Conservation (phyloP, 2,797 vertebrate genomes). For the Cyprinodon diabolis region DNA sequence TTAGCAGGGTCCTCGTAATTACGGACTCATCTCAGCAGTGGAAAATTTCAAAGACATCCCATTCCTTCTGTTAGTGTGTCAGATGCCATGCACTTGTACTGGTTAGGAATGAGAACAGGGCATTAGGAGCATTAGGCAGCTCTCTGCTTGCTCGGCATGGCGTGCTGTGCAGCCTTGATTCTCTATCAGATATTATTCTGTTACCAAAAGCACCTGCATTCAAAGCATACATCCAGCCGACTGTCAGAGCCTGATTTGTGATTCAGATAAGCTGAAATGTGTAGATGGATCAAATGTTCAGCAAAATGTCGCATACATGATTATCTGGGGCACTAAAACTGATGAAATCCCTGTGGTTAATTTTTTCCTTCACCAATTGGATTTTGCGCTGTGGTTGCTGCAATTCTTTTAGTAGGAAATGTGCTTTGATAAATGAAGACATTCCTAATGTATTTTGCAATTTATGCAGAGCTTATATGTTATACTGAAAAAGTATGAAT, state of each 20-base stretch:
- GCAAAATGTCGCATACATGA: constrained; percentile 5
- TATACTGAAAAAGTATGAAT: constrained; percentile 31
- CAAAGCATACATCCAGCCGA: constrained; percentile 23
- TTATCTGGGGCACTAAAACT: constrained; percentile 16
- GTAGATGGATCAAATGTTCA: constrained; percentile 15
- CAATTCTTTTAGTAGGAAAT: constrained; percentile 3
- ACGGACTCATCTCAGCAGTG: constrained; percentile 53
- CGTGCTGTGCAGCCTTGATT: constrained; percentile 50
- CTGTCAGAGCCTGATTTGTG: constrained; percentile 11
- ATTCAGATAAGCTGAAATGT: constrained; percentile 22
- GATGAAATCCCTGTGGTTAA: not conserved
- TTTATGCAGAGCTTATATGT: constrained; percentile 35
- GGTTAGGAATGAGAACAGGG: constrained; percentile 47
- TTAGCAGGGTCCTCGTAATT: constrained; percentile 64
- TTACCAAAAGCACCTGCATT: constrained; percentile 52
- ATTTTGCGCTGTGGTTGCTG: constrained; percentile 1
- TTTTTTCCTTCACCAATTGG: constrained; percentile 11
- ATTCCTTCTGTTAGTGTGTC: constrained; percentile 45
- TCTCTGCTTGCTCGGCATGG: constrained; percentile 34
- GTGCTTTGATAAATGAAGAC: constrained; percentile 16
- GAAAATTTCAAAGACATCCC: constrained; percentile 59
- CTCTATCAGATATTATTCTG: constrained; percentile 36
- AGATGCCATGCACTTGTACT: constrained; percentile 37
- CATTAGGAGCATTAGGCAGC: constrained; percentile 45
- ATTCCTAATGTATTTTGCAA: constrained; percentile 13